Evolutionary conservation across 2,888 invertebrate genomes (phyloP), one percentile per base, ranked within the genome.

Genomic region (Philhelius pedissequus): DNA sequence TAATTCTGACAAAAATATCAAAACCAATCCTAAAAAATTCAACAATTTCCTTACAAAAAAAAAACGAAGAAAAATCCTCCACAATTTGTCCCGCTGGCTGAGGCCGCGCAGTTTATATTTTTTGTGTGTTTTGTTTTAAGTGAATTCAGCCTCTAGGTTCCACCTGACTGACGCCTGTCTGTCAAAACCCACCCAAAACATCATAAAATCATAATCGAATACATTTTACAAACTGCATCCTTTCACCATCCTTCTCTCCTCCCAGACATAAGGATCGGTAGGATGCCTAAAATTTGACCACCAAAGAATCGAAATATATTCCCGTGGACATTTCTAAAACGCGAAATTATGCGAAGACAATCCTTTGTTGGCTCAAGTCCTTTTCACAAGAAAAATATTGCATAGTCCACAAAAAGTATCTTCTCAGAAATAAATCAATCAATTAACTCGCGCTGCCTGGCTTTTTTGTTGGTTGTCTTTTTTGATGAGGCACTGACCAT

Each of bases 341-440:
- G 79, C 70, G 20, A 75, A 83, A 83, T 83, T 83, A 83, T 83
- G 77, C 82, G 79, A 69, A 56, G 35, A 18, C 48, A 58, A 64
- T 35, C 52, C 73, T 43, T 25, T 48, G n/a, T 9, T 3, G n/a
- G 0, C 56, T 2, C 0, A 18, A 66, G 48, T 69, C 35, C 58
- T 60, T 75, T 66, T 48, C 66, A 43, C 32, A 48, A 66, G 38
- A 66, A 66, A 78, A 82, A 62, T 71, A 69, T 77, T 66, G 25
- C 50, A 43, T 11, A 27, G 9, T 20, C 18, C 48, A 69, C 74
- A 86, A 87, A 87, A 86, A 86, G 54, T 62, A 79, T 83, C 88
- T 88, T 88, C 87, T 87, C 87, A 88, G 88, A 90, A 90, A 91
- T 91, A 91, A 91, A 91, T 91, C 91, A 91, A 91, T 91, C 91